phyloP scores from a whole-genome alignment of 1,140 invertebrate genomes.

The Zaprionus africanus region DNA sequence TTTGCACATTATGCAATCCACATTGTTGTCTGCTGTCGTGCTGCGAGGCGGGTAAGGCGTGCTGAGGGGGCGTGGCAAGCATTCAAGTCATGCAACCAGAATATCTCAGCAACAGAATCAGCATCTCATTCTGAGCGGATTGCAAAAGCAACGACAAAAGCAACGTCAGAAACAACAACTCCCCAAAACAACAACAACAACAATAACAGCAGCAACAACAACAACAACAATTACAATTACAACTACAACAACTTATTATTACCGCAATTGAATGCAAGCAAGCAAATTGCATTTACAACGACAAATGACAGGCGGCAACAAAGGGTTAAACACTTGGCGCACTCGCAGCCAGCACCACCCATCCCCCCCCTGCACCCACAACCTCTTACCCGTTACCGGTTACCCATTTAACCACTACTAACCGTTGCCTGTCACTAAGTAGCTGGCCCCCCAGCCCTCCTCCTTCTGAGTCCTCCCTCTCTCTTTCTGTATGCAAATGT shows the following conservation, averaged over 20 bases:
- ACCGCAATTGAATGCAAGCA: constrained; percentile 26
- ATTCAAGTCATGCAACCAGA: constrained; percentile 34
- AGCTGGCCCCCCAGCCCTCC: not conserved
- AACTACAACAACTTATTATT: constrained; percentile 28
- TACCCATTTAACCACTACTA: constrained; percentile 1
- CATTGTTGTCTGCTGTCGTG: constrained; percentile 22
- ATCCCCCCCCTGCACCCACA: not conserved
- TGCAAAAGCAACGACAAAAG: constrained; percentile 39
- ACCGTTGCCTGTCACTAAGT: constrained; percentile 5
- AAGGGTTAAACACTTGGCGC: constrained; percentile 35
- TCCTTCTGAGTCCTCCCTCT: not conserved
- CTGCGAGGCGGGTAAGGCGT: not conserved
- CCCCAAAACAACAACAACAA: constrained; percentile 6
- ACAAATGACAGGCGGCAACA: constrained; percentile 22
- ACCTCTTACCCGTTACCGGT: not conserved
- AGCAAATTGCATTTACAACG: constrained; percentile 22
- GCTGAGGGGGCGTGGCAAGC: constrained; percentile 10
- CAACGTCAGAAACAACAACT: constrained; percentile 15
- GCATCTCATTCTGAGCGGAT: constrained; percentile 26
- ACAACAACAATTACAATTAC: not conserved
- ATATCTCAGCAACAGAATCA: constrained; percentile 16
- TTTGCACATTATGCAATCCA: constrained; percentile 28
- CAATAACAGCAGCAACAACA: constrained; percentile 29
- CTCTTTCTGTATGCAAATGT: constrained; percentile 48
- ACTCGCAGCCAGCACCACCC: constrained; percentile 6